A percentile compares a stretch with the other conserved stretches of the same genome.
These are phyloP conservation scores for Calliphora vomitoria DNA, from an alignment of 2,888 invertebrate species.

Conservation along the genomic window DNA sequence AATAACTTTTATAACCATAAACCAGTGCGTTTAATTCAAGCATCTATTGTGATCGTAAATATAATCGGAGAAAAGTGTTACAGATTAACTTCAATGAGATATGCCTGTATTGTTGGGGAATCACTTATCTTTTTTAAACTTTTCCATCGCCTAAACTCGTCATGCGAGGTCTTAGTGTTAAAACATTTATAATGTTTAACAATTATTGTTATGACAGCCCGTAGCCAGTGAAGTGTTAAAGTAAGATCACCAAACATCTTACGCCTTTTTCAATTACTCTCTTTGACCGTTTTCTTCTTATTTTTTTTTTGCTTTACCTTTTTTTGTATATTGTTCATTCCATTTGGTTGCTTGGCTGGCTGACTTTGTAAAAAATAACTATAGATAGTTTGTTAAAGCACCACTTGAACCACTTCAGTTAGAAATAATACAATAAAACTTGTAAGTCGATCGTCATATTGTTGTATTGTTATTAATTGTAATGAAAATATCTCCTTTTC, in stretches of 20 bases:
- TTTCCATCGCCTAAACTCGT: not conserved
- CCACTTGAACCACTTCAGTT: slow-evolving; percentile 24
- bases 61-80: too few species aligned
- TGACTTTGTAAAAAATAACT: slow-evolving; percentile 19
- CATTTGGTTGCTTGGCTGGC: not conserved
- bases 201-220: slow-evolving; percentile 69
- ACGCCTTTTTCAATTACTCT: slow-evolving; percentile 40
- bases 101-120: too few species aligned
- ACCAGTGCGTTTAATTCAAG: too few species aligned
- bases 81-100: too few species aligned
- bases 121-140: too few species aligned
- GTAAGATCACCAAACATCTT: slow-evolving; percentile 56
- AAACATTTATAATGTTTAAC: slow-evolving; percentile 49
- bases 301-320: not conserved
- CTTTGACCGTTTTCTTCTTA: not conserved
- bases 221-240: slow-evolving; percentile 60
- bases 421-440: slow-evolving; percentile 55
- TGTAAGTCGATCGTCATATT: not conserved
- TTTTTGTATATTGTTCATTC: not conserved
- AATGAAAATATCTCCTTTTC: slow-evolving; percentile 61
- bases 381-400: slow-evolving; percentile 19
- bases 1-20: too few species aligned
- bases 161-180: slow-evolving; percentile 13
- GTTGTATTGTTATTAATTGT: slow-evolving; percentile 56
- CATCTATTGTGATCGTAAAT: too few species aligned